Conservation (phyloP, 1,140 invertebrate genomes). For the Planococcus citri region DNA sequence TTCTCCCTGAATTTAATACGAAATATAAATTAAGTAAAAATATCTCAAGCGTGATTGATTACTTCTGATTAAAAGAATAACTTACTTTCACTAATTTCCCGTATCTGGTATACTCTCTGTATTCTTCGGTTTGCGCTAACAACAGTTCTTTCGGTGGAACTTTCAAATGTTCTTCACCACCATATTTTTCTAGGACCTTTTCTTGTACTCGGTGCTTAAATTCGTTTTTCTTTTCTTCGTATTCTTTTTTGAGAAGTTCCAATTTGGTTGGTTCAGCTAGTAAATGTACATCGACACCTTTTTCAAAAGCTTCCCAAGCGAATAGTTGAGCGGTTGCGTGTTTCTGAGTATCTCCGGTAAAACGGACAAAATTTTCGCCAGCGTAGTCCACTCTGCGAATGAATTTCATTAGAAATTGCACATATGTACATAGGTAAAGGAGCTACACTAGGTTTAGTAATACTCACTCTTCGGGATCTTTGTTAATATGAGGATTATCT, state of each 20-base stretch:
- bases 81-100: conserved; percentile 60
- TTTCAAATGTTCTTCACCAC: conserved; percentile 82
- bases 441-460: conserved; percentile 21
- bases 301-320: conserved; percentile 93
- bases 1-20: conserved; percentile 41
- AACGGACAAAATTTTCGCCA: conserved; percentile 93
- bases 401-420: background rate
- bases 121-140: conserved; percentile 89
- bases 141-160: conserved; percentile 72
- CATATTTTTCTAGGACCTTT: conserved; percentile 70
- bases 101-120: conserved; percentile 88
- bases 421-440: background rate
- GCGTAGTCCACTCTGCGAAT: conserved; percentile 63
- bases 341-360: conserved; percentile 80
- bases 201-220: conserved; percentile 44
- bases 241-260: conserved; percentile 81
- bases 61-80: conserved; percentile 5
- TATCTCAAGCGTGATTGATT: background rate
- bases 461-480: conserved; percentile 46
- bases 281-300: conserved; percentile 89
- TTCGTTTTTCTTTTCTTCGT: conserved; percentile 64
- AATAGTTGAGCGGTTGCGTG: conserved; percentile 89
- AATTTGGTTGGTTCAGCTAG: conserved; percentile 96
- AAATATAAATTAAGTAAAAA: background rate
- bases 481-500: conserved; percentile 81